Evolutionary conservation across 2,888 invertebrate species (phyloP), one percentile per base, ranked within the genome.

Genomic region (Conchocele bisecta): DNA sequence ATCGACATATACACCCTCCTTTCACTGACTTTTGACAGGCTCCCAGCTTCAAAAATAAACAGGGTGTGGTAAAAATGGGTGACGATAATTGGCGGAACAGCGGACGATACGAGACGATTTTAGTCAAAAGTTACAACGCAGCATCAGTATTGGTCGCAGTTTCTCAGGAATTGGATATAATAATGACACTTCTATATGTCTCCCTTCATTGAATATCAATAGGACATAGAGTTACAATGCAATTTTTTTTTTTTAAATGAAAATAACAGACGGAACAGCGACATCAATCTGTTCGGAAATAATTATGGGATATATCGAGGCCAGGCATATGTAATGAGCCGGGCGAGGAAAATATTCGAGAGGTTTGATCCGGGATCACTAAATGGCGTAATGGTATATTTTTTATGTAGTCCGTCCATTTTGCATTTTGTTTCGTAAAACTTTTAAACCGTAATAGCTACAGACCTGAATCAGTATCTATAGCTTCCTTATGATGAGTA

Each of bases 61-160:
- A 77, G 77, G 77, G 77, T 77, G 77, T 77, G 77, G 77, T 77
- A 57, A 70, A 67, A 35, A 50, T 41, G 66, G 64, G 76, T 60
- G 66, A 37, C 61, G 35, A 13, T 41, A 69, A 58, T 63, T 44
- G 63, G 60, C 28, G 66, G 65, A 79, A 82, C 65, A 78, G 82
- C 79, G 26, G 60, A 50, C 64, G 56, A 39, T 42, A 60, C 50
- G 22, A 26, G 4, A 2, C 13, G 1, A 37, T 17, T 37, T 37
- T 37, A n/a, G 2, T 9, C 17, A 24, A 28, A 29, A 15, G 7
- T 42, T 42, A 22, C 42, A 42, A n/a, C 7, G 6, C 6, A 42
- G 17, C n/a, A n/a, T 22, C n/a, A 42, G n/a, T 6, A 42, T 42
- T 9, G 6, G 22, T 20, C n/a, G n/a, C 9, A 6, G 6, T 42